These are phyloP conservation scores for Griposia aprilina DNA, from an alignment of 2,888 invertebrate species.

Conservation along the genomic window DNA sequence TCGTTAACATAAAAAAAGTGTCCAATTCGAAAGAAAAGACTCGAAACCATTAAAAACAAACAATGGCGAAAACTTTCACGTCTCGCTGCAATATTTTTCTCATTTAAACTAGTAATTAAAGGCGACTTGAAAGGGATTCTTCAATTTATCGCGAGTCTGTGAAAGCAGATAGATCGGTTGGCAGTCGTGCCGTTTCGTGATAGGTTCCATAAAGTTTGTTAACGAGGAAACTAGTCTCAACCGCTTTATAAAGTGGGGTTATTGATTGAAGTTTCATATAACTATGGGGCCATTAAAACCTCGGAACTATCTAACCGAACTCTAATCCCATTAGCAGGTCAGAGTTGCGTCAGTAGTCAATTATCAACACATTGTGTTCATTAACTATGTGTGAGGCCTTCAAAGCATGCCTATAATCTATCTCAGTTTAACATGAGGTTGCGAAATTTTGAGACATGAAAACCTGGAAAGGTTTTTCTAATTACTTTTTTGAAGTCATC, in stretches of 20 bases:
- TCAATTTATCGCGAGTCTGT: slow-evolving; percentile 41
- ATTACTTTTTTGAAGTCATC: background rate
- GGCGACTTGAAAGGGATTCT: slow-evolving; percentile 33
- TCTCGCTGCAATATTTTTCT: slow-evolving; percentile 21
- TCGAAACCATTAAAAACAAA: slow-evolving; percentile 8
- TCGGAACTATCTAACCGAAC: slow-evolving; percentile 36
- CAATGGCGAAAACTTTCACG: slow-evolving; percentile 5
- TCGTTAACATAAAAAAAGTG: background rate
- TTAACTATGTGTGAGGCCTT: slow-evolving; percentile 2
- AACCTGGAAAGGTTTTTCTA: too few species aligned
- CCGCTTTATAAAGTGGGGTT: slow-evolving; percentile 59
- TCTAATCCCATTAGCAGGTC: slow-evolving; percentile 48
- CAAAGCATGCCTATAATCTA: slow-evolving; percentile 1
- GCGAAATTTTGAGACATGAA: background rate
- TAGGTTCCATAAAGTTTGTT: slow-evolving; percentile 67
- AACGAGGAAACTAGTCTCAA: slow-evolving; percentile 64
- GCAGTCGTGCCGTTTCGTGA: slow-evolving; percentile 57
- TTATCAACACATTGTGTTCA: slow-evolving; percentile 32
- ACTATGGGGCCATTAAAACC: slow-evolving; percentile 51
- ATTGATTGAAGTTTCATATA: slow-evolving; percentile 62
- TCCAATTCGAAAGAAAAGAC: background rate
- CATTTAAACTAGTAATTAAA: slow-evolving; percentile 24
- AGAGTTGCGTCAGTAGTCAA: slow-evolving; percentile 35
- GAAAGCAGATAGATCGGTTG: slow-evolving; percentile 26
- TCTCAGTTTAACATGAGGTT: too few species aligned